These are phyloP conservation scores for Boloria euphrosyne DNA, from an alignment of 2,888 invertebrate species.

Conservation along the genomic window DNA sequence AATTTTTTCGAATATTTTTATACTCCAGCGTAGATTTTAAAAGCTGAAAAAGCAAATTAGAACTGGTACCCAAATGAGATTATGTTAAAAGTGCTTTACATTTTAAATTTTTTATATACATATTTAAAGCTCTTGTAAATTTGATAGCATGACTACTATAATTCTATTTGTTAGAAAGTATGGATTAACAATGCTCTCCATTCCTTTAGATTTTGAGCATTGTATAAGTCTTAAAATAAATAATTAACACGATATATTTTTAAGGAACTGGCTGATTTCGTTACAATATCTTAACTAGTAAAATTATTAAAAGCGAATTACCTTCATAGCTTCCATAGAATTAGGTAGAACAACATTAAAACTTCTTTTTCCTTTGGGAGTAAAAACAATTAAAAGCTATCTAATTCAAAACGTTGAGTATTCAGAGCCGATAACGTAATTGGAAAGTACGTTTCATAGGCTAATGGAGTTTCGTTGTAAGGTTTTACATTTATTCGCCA, in stretches of 20 bases:
- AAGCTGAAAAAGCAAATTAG: slow-evolving; percentile 15
- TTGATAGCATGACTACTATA: neutral
- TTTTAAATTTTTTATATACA: slow-evolving; percentile 7
- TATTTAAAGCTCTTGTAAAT: slow-evolving; percentile 2
- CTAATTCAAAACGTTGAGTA: slow-evolving; percentile 18
- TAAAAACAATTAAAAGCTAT: slow-evolving; percentile 23
- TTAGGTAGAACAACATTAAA: neutral
- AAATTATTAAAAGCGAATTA: neutral
- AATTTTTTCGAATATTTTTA: slow-evolving; percentile 6
- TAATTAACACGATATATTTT: too few species aligned
- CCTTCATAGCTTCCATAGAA: neutral
- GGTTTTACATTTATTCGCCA: slow-evolving; percentile 23
- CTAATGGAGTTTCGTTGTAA: slow-evolving; percentile 26
- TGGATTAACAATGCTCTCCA: too few species aligned
- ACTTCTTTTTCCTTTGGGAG: neutral
- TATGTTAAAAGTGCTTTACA: slow-evolving; percentile 4
- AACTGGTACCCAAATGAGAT: slow-evolving; percentile 3
- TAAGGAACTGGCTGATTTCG: too few species aligned
- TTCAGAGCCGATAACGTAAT: slow-evolving; percentile 21
- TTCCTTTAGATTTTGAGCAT: too few species aligned
- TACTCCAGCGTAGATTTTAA: neutral
- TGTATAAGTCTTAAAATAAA: too few species aligned
- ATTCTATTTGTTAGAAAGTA: neutral
- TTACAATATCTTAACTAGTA: neutral
- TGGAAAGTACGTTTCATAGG: slow-evolving; percentile 23